phyloP scores from a whole-genome alignment of 2,888 invertebrate species.

The Spatulosminthurus flaviceps region DNA sequence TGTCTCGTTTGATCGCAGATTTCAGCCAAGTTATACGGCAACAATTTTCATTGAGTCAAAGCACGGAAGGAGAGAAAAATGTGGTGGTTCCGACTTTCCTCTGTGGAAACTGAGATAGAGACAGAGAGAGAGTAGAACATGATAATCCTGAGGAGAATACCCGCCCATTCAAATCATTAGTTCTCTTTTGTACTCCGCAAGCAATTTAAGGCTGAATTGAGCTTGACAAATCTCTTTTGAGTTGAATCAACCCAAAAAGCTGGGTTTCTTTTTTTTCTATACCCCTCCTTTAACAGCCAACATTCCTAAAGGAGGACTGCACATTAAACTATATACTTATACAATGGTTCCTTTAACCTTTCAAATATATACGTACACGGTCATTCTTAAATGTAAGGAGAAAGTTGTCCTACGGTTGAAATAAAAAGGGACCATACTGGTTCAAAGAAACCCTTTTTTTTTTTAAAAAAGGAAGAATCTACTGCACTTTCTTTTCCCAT shows the following conservation, averaged over 20 bases:
- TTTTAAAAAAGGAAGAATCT: too few species aligned
- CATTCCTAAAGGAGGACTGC: too few species aligned
- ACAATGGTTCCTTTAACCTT: too few species aligned
- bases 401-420: neutral
- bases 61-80: neutral
- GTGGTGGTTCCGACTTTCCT: neutral
- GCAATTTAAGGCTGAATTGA: conserved; percentile 41
- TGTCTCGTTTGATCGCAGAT: neutral
- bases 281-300: neutral
- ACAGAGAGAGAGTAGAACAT: too few species aligned
- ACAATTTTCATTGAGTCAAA: neutral
- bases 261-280: conserved; percentile 11
- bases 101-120: neutral
- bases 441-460: neutral
- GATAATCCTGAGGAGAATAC: conserved; percentile 30
- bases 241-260: conserved; percentile 35
- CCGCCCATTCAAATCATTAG: conserved; percentile 52
- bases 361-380: neutral
- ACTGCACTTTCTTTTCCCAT: too few species aligned
- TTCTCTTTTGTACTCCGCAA: conserved; percentile 42
- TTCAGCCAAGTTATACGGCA: neutral
- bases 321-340: too few species aligned
- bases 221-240: conserved; percentile 48
- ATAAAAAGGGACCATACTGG: neutral
- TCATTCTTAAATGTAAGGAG: too few species aligned